A percentile compares a stretch with the other conserved stretches of the same genome.
phyloP scores from a whole-genome alignment of 2,888 invertebrate genomes.

The Ferrisia virgata region DNA sequence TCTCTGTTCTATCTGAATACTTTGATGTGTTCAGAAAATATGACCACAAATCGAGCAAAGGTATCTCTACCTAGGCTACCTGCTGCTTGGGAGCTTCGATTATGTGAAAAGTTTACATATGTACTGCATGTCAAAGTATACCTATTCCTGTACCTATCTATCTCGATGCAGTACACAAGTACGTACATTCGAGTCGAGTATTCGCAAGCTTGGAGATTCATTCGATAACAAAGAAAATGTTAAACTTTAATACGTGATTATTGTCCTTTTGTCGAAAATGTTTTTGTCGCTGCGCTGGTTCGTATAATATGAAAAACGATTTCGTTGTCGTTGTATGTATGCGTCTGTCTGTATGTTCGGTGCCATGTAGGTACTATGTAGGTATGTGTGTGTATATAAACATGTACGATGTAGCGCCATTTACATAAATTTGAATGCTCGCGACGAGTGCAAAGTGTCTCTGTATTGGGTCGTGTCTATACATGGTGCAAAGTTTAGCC shows the following conservation, averaged over 20 bases:
- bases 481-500: background rate
- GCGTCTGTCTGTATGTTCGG: background rate
- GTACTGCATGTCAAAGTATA: too few relatives aligned
- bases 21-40: too few relatives aligned
- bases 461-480: background rate
- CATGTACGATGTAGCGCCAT: background rate
- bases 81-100: too few relatives aligned
- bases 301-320: conserved; percentile 13
- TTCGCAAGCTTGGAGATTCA: background rate
- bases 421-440: background rate
- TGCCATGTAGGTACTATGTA: too few relatives aligned
- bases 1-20: too few relatives aligned
- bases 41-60: too few relatives aligned
- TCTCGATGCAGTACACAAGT: too few relatives aligned
- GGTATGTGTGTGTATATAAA: background rate
- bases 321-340: background rate
- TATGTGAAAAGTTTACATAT: too few relatives aligned
- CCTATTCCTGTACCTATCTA: too few relatives aligned
- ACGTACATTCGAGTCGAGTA: background rate
- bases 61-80: too few relatives aligned
- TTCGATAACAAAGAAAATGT: conserved; percentile 19
- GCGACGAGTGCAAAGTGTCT: background rate
- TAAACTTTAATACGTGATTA: conserved; percentile 28
- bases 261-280: conserved; percentile 21
- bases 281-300: background rate